Percentiles rank a stretch among this genome's conserved stretches.
Conservation (phyloP, 2,888 invertebrate genomes). For the Drosophila fungiperda region DNA sequence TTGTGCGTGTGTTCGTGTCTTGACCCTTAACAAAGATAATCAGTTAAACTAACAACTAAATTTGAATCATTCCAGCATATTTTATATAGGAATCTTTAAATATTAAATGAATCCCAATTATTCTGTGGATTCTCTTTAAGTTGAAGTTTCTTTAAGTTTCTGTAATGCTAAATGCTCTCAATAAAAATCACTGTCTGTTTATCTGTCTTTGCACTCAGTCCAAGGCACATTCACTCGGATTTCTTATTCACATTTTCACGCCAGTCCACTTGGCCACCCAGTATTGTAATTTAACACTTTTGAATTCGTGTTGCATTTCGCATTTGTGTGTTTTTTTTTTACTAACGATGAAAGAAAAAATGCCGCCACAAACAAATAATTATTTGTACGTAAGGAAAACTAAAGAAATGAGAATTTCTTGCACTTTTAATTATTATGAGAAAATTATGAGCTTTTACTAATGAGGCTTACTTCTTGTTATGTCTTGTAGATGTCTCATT, state of each 20-base stretch:
- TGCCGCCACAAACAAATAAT: slow-evolving; percentile 21
- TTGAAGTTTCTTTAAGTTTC: slow-evolving; percentile 12
- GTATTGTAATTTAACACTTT: slow-evolving; percentile 43
- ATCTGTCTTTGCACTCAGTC: slow-evolving; percentile 14
- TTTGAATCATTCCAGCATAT: neutral
- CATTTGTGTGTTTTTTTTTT: neutral
- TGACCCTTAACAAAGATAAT: neutral
- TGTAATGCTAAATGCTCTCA: slow-evolving; percentile 14
- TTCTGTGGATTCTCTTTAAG: neutral
- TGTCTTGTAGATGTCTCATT: neutral
- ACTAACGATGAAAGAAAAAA: slow-evolving; percentile 47
- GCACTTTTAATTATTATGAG: neutral
- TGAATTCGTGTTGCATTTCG: slow-evolving; percentile 21
- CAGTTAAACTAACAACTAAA: neutral
- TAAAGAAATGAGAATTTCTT: slow-evolving; percentile 1
- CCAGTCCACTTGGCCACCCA: slow-evolving; percentile 49
- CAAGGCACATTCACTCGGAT: slow-evolving; percentile 14
- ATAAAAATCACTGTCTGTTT: slow-evolving; percentile 18
- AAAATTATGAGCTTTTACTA: too few relatives aligned
- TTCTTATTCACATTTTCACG: slow-evolving; percentile 55
- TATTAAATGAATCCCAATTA: neutral
- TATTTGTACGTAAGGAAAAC: slow-evolving; percentile 5
- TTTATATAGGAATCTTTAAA: neutral
- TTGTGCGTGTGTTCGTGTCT: neutral
- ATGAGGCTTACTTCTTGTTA: neutral